Evolutionary conservation across 2,888 invertebrate species (phyloP).

Genomic region (Drosophila prostipennis): DNA sequence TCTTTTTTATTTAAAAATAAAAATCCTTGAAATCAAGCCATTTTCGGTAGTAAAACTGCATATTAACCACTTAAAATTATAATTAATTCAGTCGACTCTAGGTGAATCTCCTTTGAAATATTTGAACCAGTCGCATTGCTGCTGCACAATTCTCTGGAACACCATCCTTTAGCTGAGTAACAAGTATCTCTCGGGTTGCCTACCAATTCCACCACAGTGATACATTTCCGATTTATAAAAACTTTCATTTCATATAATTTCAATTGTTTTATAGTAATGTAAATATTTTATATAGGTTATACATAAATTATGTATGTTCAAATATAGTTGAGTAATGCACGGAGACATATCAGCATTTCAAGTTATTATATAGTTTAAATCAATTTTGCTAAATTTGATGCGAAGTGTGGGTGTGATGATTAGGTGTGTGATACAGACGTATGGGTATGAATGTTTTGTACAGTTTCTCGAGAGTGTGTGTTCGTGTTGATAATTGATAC

Average conservation of each 20-base stretch:
- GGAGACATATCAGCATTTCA: conserved; percentile 69
- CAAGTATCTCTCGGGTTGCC: no score
- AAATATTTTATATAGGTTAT: conserved; percentile 53
- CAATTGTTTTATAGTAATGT: conserved; percentile 39
- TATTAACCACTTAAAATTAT: no score
- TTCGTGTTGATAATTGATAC: conserved; percentile 38
- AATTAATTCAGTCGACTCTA: no score
- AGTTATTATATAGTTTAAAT: conserved; percentile 54
- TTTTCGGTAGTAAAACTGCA: no score
- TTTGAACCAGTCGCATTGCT: no score
- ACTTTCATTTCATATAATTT: conserved; percentile 42
- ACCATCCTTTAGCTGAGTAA: no score
- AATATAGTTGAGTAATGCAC: conserved; percentile 75
- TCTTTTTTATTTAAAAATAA: no score
- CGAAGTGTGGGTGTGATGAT: conserved; percentile 31
- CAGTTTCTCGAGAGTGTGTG: conserved; percentile 53
- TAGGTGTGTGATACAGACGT: conserved; percentile 15
- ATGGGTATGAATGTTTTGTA: conserved; percentile 57
- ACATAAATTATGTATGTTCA: conserved; percentile 32
- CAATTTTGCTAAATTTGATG: conserved; percentile 68
- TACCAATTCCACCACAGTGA: not conserved
- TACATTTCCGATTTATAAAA: conserved; percentile 43
- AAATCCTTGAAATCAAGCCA: no score
- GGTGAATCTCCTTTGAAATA: no score
- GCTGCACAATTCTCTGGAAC: no score